Percentiles rank a stretch among this genome's conserved stretches.
Evolutionary conservation across 2,113 vertebrate species (phyloP).

Genomic region (Motacilla tschutschensis): DNA sequence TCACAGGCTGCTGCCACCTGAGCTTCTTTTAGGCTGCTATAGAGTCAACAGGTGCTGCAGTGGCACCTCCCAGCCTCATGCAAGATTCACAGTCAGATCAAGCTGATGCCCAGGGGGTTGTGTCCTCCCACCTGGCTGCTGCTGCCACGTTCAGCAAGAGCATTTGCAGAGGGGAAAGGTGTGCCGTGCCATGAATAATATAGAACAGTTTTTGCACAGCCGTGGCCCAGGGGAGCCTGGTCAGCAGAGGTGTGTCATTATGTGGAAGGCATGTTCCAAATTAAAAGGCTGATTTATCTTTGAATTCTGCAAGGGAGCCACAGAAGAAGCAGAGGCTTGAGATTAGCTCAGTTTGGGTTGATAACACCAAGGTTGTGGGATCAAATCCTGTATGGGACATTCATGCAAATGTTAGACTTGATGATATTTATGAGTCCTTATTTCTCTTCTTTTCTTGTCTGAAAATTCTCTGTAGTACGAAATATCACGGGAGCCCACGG

Average conservation of each 20-base stretch:
- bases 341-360: neutral
- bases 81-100: neutral
- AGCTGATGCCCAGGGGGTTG: neutral
- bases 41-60: neutral
- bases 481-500: neutral
- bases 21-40: neutral
- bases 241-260: neutral
- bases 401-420: neutral
- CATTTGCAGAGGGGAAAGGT: neutral
- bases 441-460: conserved; percentile 2
- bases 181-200: neutral
- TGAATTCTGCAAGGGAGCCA: neutral
- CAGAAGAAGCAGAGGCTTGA: neutral
- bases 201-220: neutral
- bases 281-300: neutral
- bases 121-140: neutral
- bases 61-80: neutral
- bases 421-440: neutral
- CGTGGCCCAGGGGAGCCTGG: neutral
- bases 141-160: neutral
- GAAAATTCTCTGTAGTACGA: conserved; percentile 1
- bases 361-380: neutral
- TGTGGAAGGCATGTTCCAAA: neutral
- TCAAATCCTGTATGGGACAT: no score
- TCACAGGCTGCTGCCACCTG: neutral